phyloP scores from a whole-genome alignment of 2,888 invertebrate species.

The Drosophila anomalata region DNA sequence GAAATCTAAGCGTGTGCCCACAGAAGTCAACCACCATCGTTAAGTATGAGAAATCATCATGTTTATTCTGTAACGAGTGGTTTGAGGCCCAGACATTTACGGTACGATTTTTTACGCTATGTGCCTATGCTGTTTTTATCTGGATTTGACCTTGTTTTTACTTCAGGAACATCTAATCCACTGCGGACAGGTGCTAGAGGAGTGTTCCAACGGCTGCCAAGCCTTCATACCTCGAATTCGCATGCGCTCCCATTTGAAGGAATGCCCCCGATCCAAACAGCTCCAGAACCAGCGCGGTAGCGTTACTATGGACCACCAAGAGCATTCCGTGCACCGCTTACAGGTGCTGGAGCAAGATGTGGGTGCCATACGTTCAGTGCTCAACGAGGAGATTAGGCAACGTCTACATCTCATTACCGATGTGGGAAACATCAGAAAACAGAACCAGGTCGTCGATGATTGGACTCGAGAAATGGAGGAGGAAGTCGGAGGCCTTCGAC shows the following conservation, averaged over 20 bases:
- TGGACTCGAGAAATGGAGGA: slow-evolving; percentile 81
- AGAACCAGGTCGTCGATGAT: slow-evolving; percentile 83
- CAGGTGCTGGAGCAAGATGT: slow-evolving; percentile 80
- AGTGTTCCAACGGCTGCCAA: slow-evolving; percentile 89
- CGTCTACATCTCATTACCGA: slow-evolving; percentile 83
- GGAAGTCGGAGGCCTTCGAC: slow-evolving; percentile 84
- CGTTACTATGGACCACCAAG: slow-evolving; percentile 64
- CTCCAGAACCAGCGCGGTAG: slow-evolving; percentile 47
- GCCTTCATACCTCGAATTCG: slow-evolving; percentile 88
- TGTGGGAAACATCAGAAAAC: slow-evolving; percentile 83
- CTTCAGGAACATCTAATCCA: slow-evolving; percentile 87
- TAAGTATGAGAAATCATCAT: slow-evolving; percentile 85
- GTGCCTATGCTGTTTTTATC: background rate
- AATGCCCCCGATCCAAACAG: slow-evolving; percentile 82
- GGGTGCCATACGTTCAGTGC: slow-evolving; percentile 73
- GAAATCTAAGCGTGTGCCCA: background rate
- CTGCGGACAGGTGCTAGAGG: slow-evolving; percentile 89
- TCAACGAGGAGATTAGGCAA: slow-evolving; percentile 84
- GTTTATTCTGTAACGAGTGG: slow-evolving; percentile 88
- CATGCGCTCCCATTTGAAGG: slow-evolving; percentile 86
- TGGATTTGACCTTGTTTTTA: background rate
- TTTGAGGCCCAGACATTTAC: slow-evolving; percentile 88
- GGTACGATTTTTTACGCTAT: slow-evolving; percentile 81
- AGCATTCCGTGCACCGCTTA: slow-evolving; percentile 72
- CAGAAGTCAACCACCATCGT: slow-evolving; percentile 78